phyloP scores from a whole-genome alignment of 2,113 vertebrate genomes.

The Dipodomys merriami region DNA sequence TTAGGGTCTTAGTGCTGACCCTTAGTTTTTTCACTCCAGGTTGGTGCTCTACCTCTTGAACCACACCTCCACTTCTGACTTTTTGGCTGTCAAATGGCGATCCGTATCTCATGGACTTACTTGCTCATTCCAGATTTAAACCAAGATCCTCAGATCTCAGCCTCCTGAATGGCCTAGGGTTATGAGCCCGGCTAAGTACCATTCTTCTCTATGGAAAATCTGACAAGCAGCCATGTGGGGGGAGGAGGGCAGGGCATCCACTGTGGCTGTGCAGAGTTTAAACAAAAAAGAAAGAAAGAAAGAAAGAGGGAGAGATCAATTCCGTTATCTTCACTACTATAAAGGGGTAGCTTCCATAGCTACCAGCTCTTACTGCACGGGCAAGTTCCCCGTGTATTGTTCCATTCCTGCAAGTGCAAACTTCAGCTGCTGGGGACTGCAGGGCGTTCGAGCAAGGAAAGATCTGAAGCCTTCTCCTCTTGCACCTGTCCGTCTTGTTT shows the following conservation, averaged over 20 bases:
- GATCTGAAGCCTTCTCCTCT: background rate
- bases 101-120: too few species aligned
- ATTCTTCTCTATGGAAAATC: background rate
- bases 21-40: too few species aligned
- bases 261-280: too few species aligned
- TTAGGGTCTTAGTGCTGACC: too few species aligned
- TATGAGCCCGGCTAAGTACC: background rate
- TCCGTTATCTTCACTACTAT: constrained; percentile 42
- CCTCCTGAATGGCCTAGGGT: too few species aligned
- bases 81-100: too few species aligned
- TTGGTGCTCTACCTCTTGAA: too few species aligned
- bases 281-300: too few species aligned
- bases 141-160: too few species aligned
- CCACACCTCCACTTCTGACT: too few species aligned
- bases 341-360: constrained; percentile 52
- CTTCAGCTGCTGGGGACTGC: background rate
- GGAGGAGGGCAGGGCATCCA: background rate
- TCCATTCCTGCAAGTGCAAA: constrained; percentile 42
- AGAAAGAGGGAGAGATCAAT: background rate
- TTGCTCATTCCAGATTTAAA: too few species aligned
- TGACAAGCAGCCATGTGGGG: background rate
- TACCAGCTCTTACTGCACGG: constrained; percentile 36
- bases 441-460: background rate
- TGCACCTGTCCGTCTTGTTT: constrained; percentile 14
- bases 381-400: background rate